These are phyloP conservation scores for Telmatherina bonti DNA, from an alignment of 2,797 vertebrate species.

Conservation along the genomic window DNA sequence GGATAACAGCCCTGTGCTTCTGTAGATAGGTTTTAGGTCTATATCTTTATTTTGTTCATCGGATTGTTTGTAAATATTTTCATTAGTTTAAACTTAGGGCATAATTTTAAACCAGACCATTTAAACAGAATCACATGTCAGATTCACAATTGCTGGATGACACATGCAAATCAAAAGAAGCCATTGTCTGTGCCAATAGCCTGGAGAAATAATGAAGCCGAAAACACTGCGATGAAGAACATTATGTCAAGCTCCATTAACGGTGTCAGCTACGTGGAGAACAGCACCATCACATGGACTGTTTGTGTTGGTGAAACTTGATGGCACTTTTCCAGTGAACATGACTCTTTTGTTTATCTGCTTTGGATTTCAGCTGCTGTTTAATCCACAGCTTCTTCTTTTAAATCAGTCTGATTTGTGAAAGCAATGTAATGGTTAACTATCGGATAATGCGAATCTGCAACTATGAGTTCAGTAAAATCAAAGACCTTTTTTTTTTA, in stretches of 20 bases:
- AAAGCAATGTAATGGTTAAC: neutral
- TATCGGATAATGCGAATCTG: neutral
- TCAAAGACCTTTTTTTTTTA: no score
- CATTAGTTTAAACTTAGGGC: no score
- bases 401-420: neutral
- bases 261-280: neutral
- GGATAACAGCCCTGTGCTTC: no score
- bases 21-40: no score
- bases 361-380: neutral
- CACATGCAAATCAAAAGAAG: neutral
- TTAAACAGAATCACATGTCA: neutral
- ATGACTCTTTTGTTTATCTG: neutral
- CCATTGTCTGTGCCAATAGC: neutral
- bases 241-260: neutral
- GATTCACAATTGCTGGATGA: no score
- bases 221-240: neutral
- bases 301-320: neutral
- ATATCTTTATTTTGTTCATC: no score
- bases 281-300: slow-evolving; percentile 40
- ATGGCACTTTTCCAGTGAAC: neutral
- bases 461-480: neutral
- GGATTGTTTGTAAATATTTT: neutral
- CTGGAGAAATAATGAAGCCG: neutral
- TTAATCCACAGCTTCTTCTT: neutral
- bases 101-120: neutral